Evolutionary conservation across 2,113 vertebrate genomes (phyloP).

Genomic region (Bombycilla garrulus): DNA sequence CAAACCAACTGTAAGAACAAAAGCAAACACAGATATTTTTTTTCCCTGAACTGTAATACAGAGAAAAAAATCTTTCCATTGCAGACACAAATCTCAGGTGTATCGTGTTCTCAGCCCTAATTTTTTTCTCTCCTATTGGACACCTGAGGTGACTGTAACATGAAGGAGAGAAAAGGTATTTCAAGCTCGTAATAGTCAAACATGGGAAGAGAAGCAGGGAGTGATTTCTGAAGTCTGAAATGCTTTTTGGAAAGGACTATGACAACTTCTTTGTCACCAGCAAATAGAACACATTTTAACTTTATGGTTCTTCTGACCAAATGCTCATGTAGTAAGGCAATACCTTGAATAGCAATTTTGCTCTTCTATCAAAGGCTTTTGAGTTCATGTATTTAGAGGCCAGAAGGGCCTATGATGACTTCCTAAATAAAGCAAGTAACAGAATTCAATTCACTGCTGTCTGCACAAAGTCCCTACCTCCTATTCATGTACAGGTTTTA

Average conservation of each 20-base stretch:
- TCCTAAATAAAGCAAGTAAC: background rate
- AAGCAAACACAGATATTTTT: background rate
- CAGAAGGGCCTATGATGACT: background rate
- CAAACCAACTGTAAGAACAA: background rate
- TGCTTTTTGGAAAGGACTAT: background rate
- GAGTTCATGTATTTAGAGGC: background rate
- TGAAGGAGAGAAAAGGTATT: background rate
- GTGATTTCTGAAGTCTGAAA: background rate
- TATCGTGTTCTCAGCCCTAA: background rate
- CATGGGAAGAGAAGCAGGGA: background rate
- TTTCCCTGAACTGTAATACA: background rate
- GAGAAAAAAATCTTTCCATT: background rate
- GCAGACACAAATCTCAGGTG: background rate
- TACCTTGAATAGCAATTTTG: background rate
- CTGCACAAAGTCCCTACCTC: background rate
- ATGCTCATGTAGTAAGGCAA: background rate
- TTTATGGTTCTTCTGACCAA: background rate
- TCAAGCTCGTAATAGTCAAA: background rate
- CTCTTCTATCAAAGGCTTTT: background rate
- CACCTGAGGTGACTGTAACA: background rate
- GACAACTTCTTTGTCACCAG: background rate
- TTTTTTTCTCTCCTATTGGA: background rate
- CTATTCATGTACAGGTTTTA: background rate
- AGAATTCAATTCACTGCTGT: background rate
- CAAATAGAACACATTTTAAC: background rate